Evolutionary conservation across 2,797 vertebrate species (phyloP).

Genomic region (Champsocephalus esox): DNA sequence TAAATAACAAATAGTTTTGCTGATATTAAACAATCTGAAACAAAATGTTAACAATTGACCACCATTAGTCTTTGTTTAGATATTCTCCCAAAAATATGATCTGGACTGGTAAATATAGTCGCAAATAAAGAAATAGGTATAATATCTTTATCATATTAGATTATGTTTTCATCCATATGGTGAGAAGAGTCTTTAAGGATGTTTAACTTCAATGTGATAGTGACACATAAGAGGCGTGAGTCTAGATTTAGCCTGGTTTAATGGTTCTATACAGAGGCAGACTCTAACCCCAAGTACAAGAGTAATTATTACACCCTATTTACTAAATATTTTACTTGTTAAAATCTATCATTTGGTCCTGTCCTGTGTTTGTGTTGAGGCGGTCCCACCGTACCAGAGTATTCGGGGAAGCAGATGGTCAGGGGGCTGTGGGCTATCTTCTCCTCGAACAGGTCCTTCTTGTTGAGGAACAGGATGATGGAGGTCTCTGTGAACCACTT

Average conservation of each 20-base stretch:
- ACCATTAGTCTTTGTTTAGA: background rate
- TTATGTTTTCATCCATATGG: background rate
- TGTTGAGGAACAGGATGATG: conserved; percentile 99
- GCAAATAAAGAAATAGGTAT: background rate
- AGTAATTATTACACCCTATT: background rate
- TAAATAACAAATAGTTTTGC: background rate
- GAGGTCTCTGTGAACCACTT: conserved; percentile 99
- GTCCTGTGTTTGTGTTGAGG: background rate
- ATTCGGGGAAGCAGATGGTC: conserved; percentile 98
- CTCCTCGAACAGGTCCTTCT: conserved; percentile 99
- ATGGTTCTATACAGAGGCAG: background rate
- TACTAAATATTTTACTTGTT: background rate
- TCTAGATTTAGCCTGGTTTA: background rate
- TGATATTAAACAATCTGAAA: background rate
- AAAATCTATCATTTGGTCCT: background rate
- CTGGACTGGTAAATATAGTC: background rate
- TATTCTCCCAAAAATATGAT: background rate
- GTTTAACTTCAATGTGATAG: background rate
- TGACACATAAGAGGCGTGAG: background rate
- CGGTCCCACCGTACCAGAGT: conserved; percentile 85
- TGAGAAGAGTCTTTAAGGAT: background rate
- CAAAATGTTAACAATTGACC: background rate
- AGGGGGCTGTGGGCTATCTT: conserved; percentile 96
- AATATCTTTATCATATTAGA: background rate
- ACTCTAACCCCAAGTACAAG: background rate